These are phyloP conservation scores for Brachynemurus nebulosus DNA, from an alignment of 2,888 invertebrate genomes.

Conservation along the genomic window DNA sequence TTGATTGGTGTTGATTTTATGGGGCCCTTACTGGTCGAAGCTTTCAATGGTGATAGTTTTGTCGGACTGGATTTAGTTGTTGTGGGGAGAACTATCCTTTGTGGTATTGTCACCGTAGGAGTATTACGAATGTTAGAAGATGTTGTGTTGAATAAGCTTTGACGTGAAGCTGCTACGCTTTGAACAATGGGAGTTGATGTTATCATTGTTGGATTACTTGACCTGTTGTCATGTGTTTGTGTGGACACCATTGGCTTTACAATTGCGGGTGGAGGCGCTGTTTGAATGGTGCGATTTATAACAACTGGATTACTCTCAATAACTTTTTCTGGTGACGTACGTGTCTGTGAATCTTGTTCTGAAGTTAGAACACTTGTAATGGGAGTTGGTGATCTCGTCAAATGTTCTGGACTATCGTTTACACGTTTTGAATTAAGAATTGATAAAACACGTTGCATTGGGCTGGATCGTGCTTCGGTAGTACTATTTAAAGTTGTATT, in stretches of 20 bases:
- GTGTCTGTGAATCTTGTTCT: conserved; percentile 4
- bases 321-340: conserved; percentile 12
- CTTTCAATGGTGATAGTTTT: conserved; percentile 35
- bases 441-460: conserved; percentile 45
- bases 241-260: conserved; percentile 28
- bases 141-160: conserved; percentile 28
- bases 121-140: conserved; percentile 18
- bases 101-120: conserved; percentile 25
- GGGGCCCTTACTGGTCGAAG: conserved; percentile 37
- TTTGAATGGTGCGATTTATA: conserved; percentile 22
- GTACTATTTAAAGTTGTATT: conserved; percentile 34
- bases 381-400: conserved; percentile 23
- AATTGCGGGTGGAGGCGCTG: conserved; percentile 20
- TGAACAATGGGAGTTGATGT: conserved; percentile 28
- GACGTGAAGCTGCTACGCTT: conserved; percentile 24
- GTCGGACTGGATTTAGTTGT: conserved; percentile 34
- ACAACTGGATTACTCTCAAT: conserved; percentile 21
- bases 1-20: conserved; percentile 45
- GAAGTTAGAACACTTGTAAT: conserved; percentile 17
- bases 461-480: conserved; percentile 36
- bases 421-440: conserved; percentile 34
- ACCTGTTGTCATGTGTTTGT: conserved; percentile 23
- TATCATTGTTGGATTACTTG: conserved; percentile 25
- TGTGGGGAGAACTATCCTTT: conserved; percentile 36
- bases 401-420: conserved; percentile 10